Percentiles rank a stretch among this genome's conserved stretches.
These are phyloP conservation scores for Sturnira hondurensis DNA, from an alignment of 2,113 vertebrate species.

Conservation along the genomic window DNA sequence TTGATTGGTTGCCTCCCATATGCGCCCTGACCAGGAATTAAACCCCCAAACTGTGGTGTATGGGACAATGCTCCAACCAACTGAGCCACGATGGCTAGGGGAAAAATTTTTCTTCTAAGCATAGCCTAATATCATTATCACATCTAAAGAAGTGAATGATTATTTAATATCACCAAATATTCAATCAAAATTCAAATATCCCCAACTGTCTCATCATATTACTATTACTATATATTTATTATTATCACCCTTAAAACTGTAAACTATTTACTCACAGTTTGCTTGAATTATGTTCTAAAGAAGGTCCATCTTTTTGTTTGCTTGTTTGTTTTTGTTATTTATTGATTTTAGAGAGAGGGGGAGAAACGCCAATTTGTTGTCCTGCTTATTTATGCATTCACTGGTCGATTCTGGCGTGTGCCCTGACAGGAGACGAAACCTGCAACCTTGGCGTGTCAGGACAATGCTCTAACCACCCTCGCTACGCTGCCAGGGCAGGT, in stretches of 20 bases:
- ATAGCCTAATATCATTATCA: neutral
- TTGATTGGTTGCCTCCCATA: no score
- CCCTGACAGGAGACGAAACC: no score
- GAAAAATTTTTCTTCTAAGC: neutral
- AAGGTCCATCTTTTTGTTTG: neutral
- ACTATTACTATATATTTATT: neutral
- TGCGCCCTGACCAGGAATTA: no score
- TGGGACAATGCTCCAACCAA: neutral
- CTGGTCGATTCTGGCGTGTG: no score
- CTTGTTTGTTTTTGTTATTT: no score
- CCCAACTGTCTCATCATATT: neutral
- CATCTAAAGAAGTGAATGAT: neutral
- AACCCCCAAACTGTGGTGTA: no score
- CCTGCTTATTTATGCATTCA: no score
- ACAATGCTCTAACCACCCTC: no score
- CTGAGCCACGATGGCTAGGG: neutral
- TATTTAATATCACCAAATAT: neutral
- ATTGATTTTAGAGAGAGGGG: no score
- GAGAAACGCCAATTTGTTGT: no score
- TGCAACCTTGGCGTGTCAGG: no score
- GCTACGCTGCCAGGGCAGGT: no score
- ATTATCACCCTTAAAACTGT: neutral
- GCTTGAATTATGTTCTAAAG: neutral
- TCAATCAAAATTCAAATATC: neutral
- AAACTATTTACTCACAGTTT: neutral